A percentile compares a stretch with the other conserved stretches of the same genome.
Evolutionary conservation across 2,797 vertebrate species (phyloP).

Genomic region (Periophthalmus magnuspinnatus): DNA sequence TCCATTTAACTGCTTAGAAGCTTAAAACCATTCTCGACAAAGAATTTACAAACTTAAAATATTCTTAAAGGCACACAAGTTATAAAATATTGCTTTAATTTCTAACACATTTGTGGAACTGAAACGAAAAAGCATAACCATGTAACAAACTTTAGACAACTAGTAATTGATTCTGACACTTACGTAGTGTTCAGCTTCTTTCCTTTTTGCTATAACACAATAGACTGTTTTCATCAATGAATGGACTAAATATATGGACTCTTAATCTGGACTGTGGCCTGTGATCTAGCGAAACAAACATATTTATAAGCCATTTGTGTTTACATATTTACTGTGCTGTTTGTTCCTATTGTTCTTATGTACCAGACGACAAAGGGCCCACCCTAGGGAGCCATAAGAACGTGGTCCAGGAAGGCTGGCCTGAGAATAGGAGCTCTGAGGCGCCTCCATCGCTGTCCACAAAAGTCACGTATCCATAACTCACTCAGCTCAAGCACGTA

Average conservation of each 20-base stretch:
- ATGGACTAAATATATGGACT: too few relatives aligned
- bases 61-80: not conserved
- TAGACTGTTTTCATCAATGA: not conserved
- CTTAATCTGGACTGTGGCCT: not conserved
- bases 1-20: conserved; percentile 3
- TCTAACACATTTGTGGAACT: not conserved
- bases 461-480: conserved; percentile 25
- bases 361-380: conserved; percentile 34
- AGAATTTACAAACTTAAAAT: not conserved
- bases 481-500: too few relatives aligned
- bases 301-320: conserved; percentile 11
- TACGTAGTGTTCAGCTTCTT: too few relatives aligned
- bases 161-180: too few relatives aligned
- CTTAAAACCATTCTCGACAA: not conserved
- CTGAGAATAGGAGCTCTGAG: conserved; percentile 60
- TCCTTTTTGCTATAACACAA: not conserved
- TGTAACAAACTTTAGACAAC: too few relatives aligned
- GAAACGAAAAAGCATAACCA: too few relatives aligned
- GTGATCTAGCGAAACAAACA: conserved; percentile 1
- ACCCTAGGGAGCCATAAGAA: conserved; percentile 50
- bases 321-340: conserved; percentile 22
- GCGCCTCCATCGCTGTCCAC: conserved; percentile 41
- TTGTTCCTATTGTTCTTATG: conserved; percentile 31
- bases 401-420: conserved; percentile 66
- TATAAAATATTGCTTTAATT: not conserved